Evolutionary conservation across 2,797 vertebrate species (phyloP).

Genomic region (Acanthurus tractus): DNA sequence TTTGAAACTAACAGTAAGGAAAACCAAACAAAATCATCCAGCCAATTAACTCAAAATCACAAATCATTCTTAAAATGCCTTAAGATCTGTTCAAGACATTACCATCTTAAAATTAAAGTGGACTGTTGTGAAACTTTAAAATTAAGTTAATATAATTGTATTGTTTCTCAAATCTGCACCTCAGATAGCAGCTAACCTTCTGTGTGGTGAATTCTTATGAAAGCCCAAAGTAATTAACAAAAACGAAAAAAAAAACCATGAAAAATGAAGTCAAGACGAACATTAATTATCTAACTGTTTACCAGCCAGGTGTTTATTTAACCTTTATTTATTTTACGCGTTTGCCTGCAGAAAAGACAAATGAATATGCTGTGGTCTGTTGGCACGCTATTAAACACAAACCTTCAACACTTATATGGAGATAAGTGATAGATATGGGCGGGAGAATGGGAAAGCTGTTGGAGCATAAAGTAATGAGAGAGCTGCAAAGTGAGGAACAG

Average conservation of each 20-base stretch:
- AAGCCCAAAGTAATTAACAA: slow-evolving; percentile 66
- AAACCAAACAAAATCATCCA: neutral
- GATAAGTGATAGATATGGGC: slow-evolving; percentile 28
- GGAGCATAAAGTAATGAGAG: slow-evolving; percentile 3
- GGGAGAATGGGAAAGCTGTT: slow-evolving; percentile 8
- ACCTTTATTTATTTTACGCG: slow-evolving; percentile 30
- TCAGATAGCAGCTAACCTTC: neutral
- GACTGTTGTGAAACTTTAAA: slow-evolving; percentile 9
- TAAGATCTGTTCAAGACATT: neutral
- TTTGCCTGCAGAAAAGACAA: slow-evolving; percentile 56
- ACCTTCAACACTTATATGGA: slow-evolving; percentile 14
- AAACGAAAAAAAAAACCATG: slow-evolving; percentile 42
- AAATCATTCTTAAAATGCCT: slow-evolving; percentile 1
- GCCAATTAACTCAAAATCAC: neutral
- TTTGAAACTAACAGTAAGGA: neutral
- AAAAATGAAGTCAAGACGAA: slow-evolving; percentile 58
- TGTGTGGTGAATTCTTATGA: slow-evolving; percentile 40
- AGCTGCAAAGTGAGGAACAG: neutral
- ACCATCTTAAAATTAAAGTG: neutral
- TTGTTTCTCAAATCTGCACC: slow-evolving; percentile 28
- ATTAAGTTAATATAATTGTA: slow-evolving; percentile 21
- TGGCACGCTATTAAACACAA: slow-evolving; percentile 58
- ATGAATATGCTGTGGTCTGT: slow-evolving; percentile 34
- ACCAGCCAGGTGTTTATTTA: slow-evolving; percentile 69
- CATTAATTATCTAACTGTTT: slow-evolving; percentile 66